These are phyloP conservation scores for Butorides virescens DNA, from an alignment of 2,113 vertebrate genomes.

Conservation along the genomic window DNA sequence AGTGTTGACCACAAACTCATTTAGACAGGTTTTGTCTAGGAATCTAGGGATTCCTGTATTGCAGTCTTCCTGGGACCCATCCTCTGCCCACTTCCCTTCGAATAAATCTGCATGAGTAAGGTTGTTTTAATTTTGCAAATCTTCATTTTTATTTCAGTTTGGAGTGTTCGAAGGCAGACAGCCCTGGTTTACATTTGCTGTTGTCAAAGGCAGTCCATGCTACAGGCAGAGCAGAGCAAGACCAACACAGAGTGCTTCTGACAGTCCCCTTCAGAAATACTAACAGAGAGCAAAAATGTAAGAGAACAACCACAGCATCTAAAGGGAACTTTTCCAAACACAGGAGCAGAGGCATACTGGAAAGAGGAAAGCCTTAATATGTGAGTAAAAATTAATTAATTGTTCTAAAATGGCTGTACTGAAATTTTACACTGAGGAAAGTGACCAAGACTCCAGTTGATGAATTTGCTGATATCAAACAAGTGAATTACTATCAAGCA, in stretches of 20 bases:
- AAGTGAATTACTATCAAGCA: background rate
- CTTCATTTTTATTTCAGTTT: background rate
- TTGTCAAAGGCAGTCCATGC: background rate
- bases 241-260: background rate
- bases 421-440: background rate
- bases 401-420: background rate
- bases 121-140: background rate
- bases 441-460: background rate
- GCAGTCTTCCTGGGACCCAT: background rate
- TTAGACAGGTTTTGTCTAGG: slow-evolving; percentile 29
- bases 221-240: background rate
- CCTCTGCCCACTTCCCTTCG: background rate
- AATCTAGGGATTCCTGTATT: background rate
- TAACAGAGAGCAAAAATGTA: background rate
- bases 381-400: background rate
- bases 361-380: background rate
- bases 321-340: background rate
- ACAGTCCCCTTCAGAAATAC: background rate
- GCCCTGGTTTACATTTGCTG: background rate
- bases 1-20: slow-evolving; percentile 39
- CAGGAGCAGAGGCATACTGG: background rate
- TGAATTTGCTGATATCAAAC: background rate
- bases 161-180: background rate
- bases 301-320: background rate
- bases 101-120: background rate